phyloP scores from a whole-genome alignment of 2,888 invertebrate genomes.

The Perdita meconis region DNA sequence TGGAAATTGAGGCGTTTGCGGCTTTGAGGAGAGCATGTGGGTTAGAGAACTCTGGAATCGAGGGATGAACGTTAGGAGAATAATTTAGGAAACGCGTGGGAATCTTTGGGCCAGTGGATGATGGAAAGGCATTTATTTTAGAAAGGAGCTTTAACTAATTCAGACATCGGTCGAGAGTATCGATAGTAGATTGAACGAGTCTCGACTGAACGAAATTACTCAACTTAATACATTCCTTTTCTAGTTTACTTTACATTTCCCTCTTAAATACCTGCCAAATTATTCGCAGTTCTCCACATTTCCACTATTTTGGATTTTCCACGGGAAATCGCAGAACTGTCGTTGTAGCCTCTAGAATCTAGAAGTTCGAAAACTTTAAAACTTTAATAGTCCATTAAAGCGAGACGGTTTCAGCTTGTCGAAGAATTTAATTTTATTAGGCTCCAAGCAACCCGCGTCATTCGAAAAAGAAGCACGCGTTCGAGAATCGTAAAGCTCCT shows the following conservation, averaged over 20 bases:
- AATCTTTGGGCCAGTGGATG: background rate
- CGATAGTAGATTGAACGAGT: too few species aligned
- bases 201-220: background rate
- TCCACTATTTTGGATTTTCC: background rate
- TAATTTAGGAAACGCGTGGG: slow-evolving; percentile 32
- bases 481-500: slow-evolving; percentile 1
- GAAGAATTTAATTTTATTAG: slow-evolving; percentile 21
- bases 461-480: slow-evolving; percentile 1
- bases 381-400: background rate
- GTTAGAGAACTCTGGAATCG: background rate
- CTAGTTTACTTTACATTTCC: too few species aligned
- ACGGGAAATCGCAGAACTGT: background rate
- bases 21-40: background rate
- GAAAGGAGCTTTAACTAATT: slow-evolving; percentile 4
- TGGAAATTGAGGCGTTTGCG: slow-evolving; percentile 10
- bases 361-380: background rate
- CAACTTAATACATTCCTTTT: too few species aligned
- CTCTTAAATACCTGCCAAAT: too few species aligned
- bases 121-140: background rate
- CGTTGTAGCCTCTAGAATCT: background rate
- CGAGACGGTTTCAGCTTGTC: slow-evolving; percentile 13
- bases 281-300: background rate
- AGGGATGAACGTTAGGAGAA: background rate
- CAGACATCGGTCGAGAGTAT: background rate
- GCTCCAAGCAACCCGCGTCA: background rate